Percentiles rank a stretch among this genome's conserved stretches.
Conservation (phyloP, 2,113 vertebrate species). For the Chaenocephalus aceratus region DNA sequence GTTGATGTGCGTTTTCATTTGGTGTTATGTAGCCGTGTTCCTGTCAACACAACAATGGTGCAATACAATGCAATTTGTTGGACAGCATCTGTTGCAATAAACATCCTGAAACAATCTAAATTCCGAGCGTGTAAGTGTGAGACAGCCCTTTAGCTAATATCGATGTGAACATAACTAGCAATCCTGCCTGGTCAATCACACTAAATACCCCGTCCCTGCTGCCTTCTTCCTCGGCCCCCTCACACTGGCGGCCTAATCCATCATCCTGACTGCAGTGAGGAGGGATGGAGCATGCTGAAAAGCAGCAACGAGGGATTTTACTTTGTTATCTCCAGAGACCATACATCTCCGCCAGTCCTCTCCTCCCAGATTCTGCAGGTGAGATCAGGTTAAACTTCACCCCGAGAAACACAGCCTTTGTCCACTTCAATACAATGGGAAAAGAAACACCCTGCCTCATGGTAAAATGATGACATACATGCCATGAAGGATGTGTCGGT, state of each 20-base stretch:
- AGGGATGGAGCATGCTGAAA: slow-evolving; percentile 48
- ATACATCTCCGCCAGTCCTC: slow-evolving; percentile 57
- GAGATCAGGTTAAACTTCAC: slow-evolving; percentile 21
- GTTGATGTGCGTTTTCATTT: too few species aligned
- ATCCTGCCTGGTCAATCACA: slow-evolving; percentile 46
- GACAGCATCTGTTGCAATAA: slow-evolving; percentile 22
- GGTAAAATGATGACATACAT: background rate
- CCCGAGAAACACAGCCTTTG: slow-evolving; percentile 3
- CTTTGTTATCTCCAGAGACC: slow-evolving; percentile 47
- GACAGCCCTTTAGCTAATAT: slow-evolving; percentile 30
- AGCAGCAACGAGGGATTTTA: slow-evolving; percentile 47
- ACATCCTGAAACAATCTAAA: slow-evolving; percentile 28
- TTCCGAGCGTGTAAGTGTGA: slow-evolving; percentile 16
- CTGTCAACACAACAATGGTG: background rate
- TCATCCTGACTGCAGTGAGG: slow-evolving; percentile 67
- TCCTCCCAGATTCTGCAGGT: slow-evolving; percentile 37
- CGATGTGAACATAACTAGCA: slow-evolving; percentile 33
- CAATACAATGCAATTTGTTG: slow-evolving; percentile 20
- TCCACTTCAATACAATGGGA: slow-evolving; percentile 6
- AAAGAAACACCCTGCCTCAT: background rate
- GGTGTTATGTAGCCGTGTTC: too few species aligned
- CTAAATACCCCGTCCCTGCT: slow-evolving; percentile 39
- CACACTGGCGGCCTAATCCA: slow-evolving; percentile 55
- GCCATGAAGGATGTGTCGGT: background rate
- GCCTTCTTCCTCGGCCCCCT: slow-evolving; percentile 29